Evolutionary conservation across 2,113 vertebrate species (phyloP).

Genomic region (Apeltes quadracus): DNA sequence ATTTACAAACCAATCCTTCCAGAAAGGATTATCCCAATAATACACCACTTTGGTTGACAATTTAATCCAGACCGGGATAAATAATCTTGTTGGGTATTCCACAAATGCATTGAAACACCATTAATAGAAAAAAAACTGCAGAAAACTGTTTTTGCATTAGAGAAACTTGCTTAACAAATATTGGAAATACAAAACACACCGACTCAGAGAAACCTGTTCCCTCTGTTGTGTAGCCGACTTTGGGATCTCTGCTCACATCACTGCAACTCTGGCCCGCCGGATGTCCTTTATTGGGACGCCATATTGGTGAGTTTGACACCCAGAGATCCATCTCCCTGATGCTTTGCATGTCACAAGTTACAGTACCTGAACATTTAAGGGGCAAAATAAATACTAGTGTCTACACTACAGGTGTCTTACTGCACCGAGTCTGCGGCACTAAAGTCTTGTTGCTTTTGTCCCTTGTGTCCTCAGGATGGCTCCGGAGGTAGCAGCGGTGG

Average conservation of each 20-base stretch:
- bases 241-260: conserved; percentile 92
- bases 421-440: background rate
- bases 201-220: background rate
- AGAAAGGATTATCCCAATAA: background rate
- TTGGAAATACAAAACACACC: background rate
- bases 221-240: conserved; percentile 84
- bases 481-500: conserved; percentile 91
- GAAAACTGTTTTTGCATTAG: background rate
- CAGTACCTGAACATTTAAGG: background rate
- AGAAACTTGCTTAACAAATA: background rate
- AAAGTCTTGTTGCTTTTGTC: background rate
- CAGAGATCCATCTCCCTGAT: background rate
- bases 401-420: background rate
- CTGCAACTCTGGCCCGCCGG: conserved; percentile 87
- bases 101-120: background rate
- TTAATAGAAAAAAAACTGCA: background rate
- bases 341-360: background rate
- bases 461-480: conserved; percentile 86
- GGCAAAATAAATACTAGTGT: too few species aligned
- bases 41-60: background rate
- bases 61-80: background rate
- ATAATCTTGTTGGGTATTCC: background rate
- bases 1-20: background rate
- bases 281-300: conserved; percentile 94
- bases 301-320: conserved; percentile 84